phyloP scores from a whole-genome alignment of 1,140 invertebrate genomes.

The Zeugodacus cucurbitae region DNA sequence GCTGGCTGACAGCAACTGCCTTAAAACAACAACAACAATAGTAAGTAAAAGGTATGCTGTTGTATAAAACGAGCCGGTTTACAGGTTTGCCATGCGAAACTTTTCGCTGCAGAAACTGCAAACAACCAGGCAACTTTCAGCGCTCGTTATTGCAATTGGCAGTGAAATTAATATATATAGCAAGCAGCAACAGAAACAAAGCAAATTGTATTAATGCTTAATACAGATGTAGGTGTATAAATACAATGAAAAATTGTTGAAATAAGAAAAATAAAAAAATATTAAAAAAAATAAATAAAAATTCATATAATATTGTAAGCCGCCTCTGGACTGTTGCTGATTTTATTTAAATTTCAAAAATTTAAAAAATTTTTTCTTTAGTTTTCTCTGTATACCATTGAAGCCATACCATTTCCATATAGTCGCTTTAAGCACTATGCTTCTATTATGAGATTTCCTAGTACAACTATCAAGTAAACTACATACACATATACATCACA shows the following conservation, averaged over 20 bases:
- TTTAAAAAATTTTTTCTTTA: background rate
- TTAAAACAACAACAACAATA: background rate
- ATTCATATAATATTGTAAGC: no score
- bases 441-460: background rate
- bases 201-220: background rate
- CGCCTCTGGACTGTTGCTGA: background rate
- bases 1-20: background rate
- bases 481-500: background rate
- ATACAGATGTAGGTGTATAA: no score
- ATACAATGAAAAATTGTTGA: no score
- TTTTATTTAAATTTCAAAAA: background rate
- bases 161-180: constrained; percentile 2
- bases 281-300: no score
- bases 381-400: background rate
- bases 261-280: no score
- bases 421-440: background rate
- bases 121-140: background rate
- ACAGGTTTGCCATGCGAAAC: background rate
- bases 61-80: background rate
- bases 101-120: background rate
- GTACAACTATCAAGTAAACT: background rate
- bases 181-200: background rate
- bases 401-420: background rate
- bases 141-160: background rate
- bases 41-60: background rate